Percentiles rank a stretch among this genome's conserved stretches.
phyloP scores from a whole-genome alignment of 2,113 vertebrate species.

The Dendropsophus ebraccatus region DNA sequence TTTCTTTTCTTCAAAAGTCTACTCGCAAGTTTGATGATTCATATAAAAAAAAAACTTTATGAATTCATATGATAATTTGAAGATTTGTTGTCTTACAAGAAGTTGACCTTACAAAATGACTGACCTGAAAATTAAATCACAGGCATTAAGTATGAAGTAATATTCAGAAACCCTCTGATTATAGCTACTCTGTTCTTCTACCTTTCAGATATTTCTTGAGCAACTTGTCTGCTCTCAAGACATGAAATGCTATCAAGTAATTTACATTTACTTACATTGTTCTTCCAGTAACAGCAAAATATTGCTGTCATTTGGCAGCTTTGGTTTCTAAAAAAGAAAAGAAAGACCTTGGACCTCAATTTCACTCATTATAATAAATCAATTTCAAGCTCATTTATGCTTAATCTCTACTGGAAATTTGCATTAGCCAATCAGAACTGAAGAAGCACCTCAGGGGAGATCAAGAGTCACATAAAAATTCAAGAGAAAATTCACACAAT shows the following conservation, averaged over 20 bases:
- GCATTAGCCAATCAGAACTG: conserved; percentile 74
- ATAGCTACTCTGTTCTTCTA: not conserved
- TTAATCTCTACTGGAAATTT: conserved; percentile 78
- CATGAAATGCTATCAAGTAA: conserved; percentile 59
- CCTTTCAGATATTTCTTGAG: conserved; percentile 31
- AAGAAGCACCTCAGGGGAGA: conserved; percentile 68
- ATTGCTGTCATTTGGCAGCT: conserved; percentile 60
- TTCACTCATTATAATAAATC: conserved; percentile 76
- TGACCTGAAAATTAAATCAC: conserved; percentile 23
- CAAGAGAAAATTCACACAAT: conserved; percentile 75
- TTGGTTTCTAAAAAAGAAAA: conserved; percentile 63
- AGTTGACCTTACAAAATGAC: conserved; percentile 30
- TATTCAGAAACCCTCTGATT: not conserved
- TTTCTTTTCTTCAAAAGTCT: not conserved
- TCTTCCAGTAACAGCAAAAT: conserved; percentile 65
- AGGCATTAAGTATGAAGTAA: not conserved
- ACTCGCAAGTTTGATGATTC: conserved; percentile 8
- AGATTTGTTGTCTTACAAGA: conserved; percentile 37
- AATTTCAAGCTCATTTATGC: conserved; percentile 76
- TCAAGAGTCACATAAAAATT: conserved; percentile 78
- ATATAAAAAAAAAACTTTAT: not conserved
- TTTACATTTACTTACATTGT: conserved; percentile 64
- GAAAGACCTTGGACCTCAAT: conserved; percentile 70
- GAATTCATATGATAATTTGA: conserved; percentile 19
- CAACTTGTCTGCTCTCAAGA: conserved; percentile 33